These are phyloP conservation scores for Prorops nasuta DNA, from an alignment of 1,140 invertebrate species.

Conservation along the genomic window DNA sequence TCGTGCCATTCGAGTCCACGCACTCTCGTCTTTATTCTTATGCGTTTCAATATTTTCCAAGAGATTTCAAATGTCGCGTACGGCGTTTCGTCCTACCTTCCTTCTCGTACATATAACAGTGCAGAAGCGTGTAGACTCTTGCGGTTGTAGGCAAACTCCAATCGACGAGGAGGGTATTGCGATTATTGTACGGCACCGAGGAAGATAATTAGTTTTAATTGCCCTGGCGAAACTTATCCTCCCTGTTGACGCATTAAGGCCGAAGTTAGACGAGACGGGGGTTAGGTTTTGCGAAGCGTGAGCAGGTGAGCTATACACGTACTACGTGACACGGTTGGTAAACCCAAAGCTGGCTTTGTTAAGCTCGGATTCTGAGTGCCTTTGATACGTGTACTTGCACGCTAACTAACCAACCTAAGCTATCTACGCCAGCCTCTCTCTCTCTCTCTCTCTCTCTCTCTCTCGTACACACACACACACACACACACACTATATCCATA, in stretches of 20 bases:
- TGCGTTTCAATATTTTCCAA: too few relatives aligned
- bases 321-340: slow-evolving; percentile 58
- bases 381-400: slow-evolving; percentile 60
- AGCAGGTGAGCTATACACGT: slow-evolving; percentile 52
- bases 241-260: slow-evolving; percentile 46
- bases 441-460: too few relatives aligned
- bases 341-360: slow-evolving; percentile 55
- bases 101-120: too few relatives aligned
- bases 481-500: background rate
- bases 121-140: too few relatives aligned
- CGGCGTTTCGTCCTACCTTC: too few relatives aligned
- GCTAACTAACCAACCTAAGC: slow-evolving; percentile 59
- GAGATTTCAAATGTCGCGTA: too few relatives aligned
- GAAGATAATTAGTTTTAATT: slow-evolving; percentile 50
- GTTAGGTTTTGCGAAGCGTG: slow-evolving; percentile 47
- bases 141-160: too few relatives aligned
- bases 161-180: too few relatives aligned
- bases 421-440: slow-evolving; percentile 33
- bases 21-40: too few relatives aligned
- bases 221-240: slow-evolving; percentile 41
- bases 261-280: slow-evolving; percentile 42
- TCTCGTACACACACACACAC: background rate
- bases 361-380: slow-evolving; percentile 58
- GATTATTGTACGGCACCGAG: slow-evolving; percentile 24
- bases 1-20: too few relatives aligned